A percentile compares a stretch with the other conserved stretches of the same genome.
Evolutionary conservation across 2,113 vertebrate species (phyloP).

Genomic region (Lepus timidus): DNA sequence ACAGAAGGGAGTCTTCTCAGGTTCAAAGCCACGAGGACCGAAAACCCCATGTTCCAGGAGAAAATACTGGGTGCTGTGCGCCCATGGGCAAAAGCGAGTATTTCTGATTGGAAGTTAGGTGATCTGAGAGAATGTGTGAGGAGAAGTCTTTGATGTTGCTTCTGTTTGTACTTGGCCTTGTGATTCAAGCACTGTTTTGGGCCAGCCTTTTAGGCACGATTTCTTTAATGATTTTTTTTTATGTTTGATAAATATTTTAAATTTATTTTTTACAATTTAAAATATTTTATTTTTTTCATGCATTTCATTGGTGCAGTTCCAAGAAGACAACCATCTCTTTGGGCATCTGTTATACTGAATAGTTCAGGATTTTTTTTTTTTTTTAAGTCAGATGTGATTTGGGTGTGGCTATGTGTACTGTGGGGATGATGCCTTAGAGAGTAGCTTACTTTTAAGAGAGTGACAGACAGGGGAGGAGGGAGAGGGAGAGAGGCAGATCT

Average conservation of each 20-base stretch:
- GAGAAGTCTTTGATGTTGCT: not conserved
- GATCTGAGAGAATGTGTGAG: not conserved
- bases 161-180: not conserved
- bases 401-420: not conserved
- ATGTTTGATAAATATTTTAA: no score
- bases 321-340: not conserved
- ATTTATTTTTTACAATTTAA: no score
- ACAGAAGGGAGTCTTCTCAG: not conserved
- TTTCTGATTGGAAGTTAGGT: not conserved
- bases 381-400: not conserved
- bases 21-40: not conserved
- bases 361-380: not conserved
- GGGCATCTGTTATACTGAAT: not conserved
- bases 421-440: not conserved
- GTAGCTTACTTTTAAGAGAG: not conserved
- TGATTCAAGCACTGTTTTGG: not conserved
- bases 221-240: not conserved
- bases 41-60: not conserved
- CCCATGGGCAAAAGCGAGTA: not conserved
- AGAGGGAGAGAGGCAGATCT: no score
- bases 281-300: no score
- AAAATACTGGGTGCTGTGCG: not conserved
- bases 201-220: not conserved
- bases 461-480: no score
- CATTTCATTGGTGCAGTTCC: no score